A percentile compares a stretch with the other conserved stretches of the same genome.
phyloP scores from a whole-genome alignment of 1,140 invertebrate genomes.

The Drosophila lacertosa region DNA sequence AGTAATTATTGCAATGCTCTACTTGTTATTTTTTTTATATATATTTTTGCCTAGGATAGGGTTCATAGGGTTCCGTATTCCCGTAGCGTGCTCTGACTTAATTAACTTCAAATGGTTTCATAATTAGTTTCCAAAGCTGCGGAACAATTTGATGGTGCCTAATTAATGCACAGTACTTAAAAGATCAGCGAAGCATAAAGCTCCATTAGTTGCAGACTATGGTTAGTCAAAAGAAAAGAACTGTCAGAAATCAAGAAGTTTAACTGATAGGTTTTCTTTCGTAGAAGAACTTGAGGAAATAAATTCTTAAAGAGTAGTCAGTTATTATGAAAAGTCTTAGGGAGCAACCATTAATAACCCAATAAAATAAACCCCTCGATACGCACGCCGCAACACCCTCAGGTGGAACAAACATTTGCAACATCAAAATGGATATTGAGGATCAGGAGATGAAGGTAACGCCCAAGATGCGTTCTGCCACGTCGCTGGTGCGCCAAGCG shows the following conservation, averaged over 20 bases:
- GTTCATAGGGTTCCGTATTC: constrained; percentile 12
- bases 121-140: constrained; percentile 42
- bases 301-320: too few relatives aligned
- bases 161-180: constrained; percentile 48
- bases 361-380: too few relatives aligned
- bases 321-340: too few relatives aligned
- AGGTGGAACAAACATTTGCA: constrained; percentile 43
- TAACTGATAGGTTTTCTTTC: too few relatives aligned
- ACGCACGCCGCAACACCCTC: constrained; percentile 17
- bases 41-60: neutral
- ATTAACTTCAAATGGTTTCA: constrained; percentile 40
- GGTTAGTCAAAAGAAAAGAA: constrained; percentile 5
- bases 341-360: too few relatives aligned
- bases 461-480: constrained; percentile 38
- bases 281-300: too few relatives aligned
- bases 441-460: constrained; percentile 28
- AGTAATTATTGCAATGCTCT: constrained; percentile 9
- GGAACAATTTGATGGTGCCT: constrained; percentile 49
- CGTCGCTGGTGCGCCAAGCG: constrained; percentile 57
- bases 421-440: constrained; percentile 40
- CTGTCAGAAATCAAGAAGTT: neutral
- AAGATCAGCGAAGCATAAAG: constrained; percentile 58
- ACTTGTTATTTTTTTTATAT: too few relatives aligned
- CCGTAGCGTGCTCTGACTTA: constrained; percentile 40
- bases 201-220: constrained; percentile 23